These are phyloP conservation scores for Cynopterus brachyotis DNA, from an alignment of 2,113 vertebrate species.

Conservation along the genomic window DNA sequence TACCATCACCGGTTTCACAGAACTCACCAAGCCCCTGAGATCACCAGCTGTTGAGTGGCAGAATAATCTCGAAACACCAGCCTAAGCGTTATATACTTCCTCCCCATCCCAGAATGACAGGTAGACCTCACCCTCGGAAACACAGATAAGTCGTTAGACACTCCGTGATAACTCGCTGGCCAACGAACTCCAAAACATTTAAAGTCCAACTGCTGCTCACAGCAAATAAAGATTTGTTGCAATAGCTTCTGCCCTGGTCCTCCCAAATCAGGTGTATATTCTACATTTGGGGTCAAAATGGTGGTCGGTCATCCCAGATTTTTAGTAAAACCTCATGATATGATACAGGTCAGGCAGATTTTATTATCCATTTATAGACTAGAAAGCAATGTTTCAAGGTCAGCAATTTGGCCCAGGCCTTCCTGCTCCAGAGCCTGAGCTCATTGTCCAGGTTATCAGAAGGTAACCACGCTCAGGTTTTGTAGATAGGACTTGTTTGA, in stretches of 20 bases:
- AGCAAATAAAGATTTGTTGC: not conserved
- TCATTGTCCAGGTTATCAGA: not conserved
- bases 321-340: not conserved
- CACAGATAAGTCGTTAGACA: not conserved
- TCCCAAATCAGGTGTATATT: not conserved
- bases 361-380: not conserved
- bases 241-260: not conserved
- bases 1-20: not conserved
- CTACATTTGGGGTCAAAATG: not conserved
- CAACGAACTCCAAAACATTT: not conserved
- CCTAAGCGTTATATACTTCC: not conserved
- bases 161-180: fast-evolving
- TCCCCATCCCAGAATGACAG: not conserved
- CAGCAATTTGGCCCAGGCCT: not conserved
- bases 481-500: not conserved
- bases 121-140: not conserved
- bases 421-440: not conserved
- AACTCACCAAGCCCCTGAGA: not conserved
- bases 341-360: not conserved
- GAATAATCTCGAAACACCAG: not conserved
- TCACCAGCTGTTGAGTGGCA: not conserved
- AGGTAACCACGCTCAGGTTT: not conserved
- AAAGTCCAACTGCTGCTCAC: not conserved
- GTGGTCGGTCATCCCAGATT: not conserved
- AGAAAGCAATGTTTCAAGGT: too few species aligned